Evolutionary conservation across 2,113 vertebrate genomes (phyloP), one percentile per base, ranked within the genome.

Genomic region (Etheostoma spectabile): DNA sequence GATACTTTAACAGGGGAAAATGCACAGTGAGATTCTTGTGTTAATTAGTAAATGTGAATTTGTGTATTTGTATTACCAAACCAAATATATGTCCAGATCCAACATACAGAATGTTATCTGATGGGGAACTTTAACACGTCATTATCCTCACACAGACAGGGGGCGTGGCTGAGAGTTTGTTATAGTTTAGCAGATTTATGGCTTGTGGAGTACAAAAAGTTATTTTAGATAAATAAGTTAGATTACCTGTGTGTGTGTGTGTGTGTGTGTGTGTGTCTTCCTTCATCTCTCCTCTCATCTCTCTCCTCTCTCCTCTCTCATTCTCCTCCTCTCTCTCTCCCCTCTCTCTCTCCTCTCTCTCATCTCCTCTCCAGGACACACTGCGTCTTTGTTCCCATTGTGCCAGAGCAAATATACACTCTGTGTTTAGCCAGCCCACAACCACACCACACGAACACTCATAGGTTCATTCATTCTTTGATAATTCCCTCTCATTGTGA

Each of bases 351-450:
- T 18, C 80, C 80, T 6, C 61, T 61, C 70, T 63, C 78, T 80
- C 72, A n/a, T n/a, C n/a, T n/a, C 79, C 68, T 79, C 45, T 77
- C 14, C 19, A 19, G 62, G 57, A 80, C 82, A 93, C 80, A 88
- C 88, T 89, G 80, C 49, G 52, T 77, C 88, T 89, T 91, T 91
- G 87, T 92, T 85, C 77, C 42, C 56, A 70, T 82, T 76, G 83
- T 85, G 53, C 57, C 46, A 75, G 48, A 82, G 77, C 85, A 89
- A 89, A 90, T 72, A 79, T 42, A 85, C 81, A 71, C 70, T 38
- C 38, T 38, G 38, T 38, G 38, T 38, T 38, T 38, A 38, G 38
- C 56, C 61, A 65, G 65, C 74, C 68, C 15, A 33, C 55, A 52
- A 72, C 38, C 38, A 67, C 65, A 80, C 68, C 67, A 52, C 66